Conservation (phyloP, 1,140 invertebrate species). For the Aphidius gifuensis region DNA sequence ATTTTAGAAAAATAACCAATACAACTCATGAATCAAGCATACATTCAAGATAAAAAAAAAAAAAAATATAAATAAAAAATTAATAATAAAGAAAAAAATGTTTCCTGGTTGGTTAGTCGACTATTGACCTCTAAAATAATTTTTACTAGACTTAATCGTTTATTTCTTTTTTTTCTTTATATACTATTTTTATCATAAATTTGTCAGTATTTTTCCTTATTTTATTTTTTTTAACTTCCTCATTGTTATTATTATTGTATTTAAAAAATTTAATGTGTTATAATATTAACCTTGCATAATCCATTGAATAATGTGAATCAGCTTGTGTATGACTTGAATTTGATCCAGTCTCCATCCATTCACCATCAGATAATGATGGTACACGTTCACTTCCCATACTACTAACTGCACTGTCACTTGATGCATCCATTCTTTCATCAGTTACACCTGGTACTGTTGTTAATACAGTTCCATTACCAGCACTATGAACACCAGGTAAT, state of each 20-base stretch:
- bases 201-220: too few species aligned
- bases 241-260: too few species aligned
- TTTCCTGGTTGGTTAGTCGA: too few species aligned
- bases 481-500: slow-evolving; percentile 43
- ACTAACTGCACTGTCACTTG: slow-evolving; percentile 83
- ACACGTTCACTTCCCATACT: slow-evolving; percentile 90
- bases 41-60: slow-evolving; percentile 10
- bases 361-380: slow-evolving; percentile 79
- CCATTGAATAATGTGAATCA: slow-evolving; percentile 60
- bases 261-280: too few species aligned
- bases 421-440: slow-evolving; percentile 73
- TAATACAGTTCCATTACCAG: slow-evolving; percentile 38
- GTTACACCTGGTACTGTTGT: slow-evolving; percentile 36
- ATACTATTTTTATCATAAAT: too few species aligned
- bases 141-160: too few species aligned
- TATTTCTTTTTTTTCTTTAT: too few species aligned
- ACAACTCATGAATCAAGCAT: neutral
- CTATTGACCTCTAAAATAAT: too few species aligned
- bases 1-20: slow-evolving; percentile 7
- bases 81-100: too few species aligned
- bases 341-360: slow-evolving; percentile 83
- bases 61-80: too few species aligned
- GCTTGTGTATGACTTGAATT: slow-evolving; percentile 71
- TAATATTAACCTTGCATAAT: slow-evolving; percentile 49
- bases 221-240: too few species aligned